These are phyloP conservation scores for Bostrychus sinensis DNA, from an alignment of 2,113 vertebrate genomes.

Conservation along the genomic window DNA sequence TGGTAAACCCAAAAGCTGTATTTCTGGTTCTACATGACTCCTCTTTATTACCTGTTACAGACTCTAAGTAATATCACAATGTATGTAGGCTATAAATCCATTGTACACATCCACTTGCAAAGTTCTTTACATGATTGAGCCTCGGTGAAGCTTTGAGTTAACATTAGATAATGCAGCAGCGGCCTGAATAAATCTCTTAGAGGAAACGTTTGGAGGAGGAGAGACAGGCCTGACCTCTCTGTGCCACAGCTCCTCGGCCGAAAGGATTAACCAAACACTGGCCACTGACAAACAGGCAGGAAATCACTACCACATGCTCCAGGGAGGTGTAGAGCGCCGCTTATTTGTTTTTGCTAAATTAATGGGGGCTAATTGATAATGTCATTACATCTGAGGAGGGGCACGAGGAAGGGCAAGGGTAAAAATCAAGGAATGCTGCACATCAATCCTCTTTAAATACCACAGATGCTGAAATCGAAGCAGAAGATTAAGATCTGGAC, in stretches of 20 bases:
- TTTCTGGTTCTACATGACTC: no score
- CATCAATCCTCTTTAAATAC: constrained; percentile 77
- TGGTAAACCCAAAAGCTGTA: no score
- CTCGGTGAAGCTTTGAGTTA: not conserved
- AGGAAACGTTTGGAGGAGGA: constrained; percentile 56
- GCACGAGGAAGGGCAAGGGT: constrained; percentile 62
- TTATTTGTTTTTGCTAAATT: constrained; percentile 86
- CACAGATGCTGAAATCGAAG: constrained; percentile 62
- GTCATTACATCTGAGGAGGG: constrained; percentile 78
- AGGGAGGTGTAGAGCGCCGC: constrained; percentile 66
- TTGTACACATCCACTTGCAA: not conserved
- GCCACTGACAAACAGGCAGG: constrained; percentile 78
- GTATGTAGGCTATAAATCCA: not conserved
- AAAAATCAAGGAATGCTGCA: constrained; percentile 75
- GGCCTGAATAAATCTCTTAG: constrained; percentile 29
- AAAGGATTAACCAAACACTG: constrained; percentile 78
- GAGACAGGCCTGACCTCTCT: constrained; percentile 73
- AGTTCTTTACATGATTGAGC: not conserved
- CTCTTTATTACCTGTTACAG: no score
- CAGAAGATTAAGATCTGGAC: constrained; percentile 72
- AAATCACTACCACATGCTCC: constrained; percentile 83
- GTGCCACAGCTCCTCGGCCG: constrained; percentile 68
- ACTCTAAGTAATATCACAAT: not conserved
- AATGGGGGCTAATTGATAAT: constrained; percentile 85
- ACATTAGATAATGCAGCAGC: constrained; percentile 13